phyloP scores from a whole-genome alignment of 2,797 vertebrate genomes.

The Dromococcyx pavoninus region DNA sequence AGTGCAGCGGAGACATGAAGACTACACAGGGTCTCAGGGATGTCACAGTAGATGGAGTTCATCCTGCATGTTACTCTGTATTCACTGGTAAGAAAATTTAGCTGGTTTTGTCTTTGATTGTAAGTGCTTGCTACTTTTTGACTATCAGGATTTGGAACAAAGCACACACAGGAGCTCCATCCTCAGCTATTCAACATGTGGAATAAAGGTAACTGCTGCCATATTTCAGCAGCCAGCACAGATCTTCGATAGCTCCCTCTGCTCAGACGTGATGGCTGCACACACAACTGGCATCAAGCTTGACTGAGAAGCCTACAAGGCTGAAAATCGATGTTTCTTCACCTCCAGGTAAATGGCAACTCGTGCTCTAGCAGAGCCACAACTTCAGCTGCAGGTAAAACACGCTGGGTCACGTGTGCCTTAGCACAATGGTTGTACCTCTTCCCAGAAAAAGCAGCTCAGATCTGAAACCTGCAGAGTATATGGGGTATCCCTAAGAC shows the following conservation, averaged over 20 bases:
- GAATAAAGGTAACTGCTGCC: not conserved
- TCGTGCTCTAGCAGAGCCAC: not conserved
- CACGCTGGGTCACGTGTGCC: fast-evolving
- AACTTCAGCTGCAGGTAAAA: not conserved
- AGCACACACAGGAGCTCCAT: not conserved
- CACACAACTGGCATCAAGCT: not conserved
- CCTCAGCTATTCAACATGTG: not conserved
- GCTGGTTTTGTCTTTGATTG: not conserved
- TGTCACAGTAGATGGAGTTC: not conserved
- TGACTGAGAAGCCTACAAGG: not conserved
- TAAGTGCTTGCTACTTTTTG: not conserved
- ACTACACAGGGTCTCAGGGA: not conserved
- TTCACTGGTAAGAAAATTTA: not conserved
- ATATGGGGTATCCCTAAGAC: not conserved
- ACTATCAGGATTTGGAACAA: not conserved
- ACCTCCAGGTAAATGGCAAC: not conserved
- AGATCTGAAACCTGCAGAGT: not conserved
- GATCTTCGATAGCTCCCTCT: not conserved
- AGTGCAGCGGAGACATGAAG: not conserved
- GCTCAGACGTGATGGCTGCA: not conserved
- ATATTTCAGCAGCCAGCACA: not conserved
- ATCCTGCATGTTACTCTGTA: fast-evolving
- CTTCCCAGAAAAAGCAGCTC: not conserved
- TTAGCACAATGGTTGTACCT: not conserved
- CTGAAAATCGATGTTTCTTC: not conserved